Base-by-base conservation (phyloP, 2,797 vertebrate genomes). In the Hypotaenidia okinawae region DNA sequence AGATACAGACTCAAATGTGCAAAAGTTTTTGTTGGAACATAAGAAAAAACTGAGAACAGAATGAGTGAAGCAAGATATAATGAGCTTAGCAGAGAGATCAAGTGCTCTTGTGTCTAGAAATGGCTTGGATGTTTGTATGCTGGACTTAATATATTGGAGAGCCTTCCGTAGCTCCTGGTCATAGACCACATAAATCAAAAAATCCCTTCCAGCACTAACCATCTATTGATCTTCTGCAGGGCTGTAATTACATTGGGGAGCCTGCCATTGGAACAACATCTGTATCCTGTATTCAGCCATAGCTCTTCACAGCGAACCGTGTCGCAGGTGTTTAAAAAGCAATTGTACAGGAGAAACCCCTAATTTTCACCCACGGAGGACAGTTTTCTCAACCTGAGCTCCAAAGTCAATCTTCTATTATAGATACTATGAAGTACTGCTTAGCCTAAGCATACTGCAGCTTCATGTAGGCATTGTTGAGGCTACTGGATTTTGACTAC, bases 201-300 rank as follows among this genome's bases (percentile, higher is more conserved):
- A 92, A 72, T 66, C 70, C 86, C 75, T 95, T 84, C 93, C 78
- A 96, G 86, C 90, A 87, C 58, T 85, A 92, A 87, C 87, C 80
- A 93, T 80, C 72, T 95, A 95, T 94, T 87, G 96, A 96, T 95
- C 93, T 94, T 93, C 68, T 89, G 77, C 84, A 80, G 58, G 68
- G 81, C 78, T 87, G n/a, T 95, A 94, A 97, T 95, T 97, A 94
- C 90, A 89, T 33, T 95, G 87, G 70, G 84, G 93, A 90, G 75
- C 75, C 72, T 64, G 62, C 77, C 3, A 3, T 14, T 85, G 67
- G 64, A 94, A 87, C 74, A 93, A 49, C 68, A 83, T 80, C 72
- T 79, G 41, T 63, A 92, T 90, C 61, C 75, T 63, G 72, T 78
- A 87, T 47, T 54, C 72, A 95, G 81, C 22, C 72, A 74, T 72